Conservation (phyloP, 2,797 vertebrate species). For the Buphagus erythrorhynchus region DNA sequence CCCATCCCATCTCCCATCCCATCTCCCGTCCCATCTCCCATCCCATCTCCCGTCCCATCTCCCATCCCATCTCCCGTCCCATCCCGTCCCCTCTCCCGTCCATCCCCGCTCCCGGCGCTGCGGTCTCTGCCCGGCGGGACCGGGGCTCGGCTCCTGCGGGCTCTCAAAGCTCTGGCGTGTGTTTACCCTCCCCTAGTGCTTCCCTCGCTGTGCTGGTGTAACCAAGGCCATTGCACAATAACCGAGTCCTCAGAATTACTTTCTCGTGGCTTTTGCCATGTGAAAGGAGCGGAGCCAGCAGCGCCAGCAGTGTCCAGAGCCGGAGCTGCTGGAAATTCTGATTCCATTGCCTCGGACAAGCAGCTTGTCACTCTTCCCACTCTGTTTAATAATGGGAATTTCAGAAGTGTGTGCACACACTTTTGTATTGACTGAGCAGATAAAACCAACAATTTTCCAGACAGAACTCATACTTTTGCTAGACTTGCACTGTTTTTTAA, state of each 20-base stretch:
- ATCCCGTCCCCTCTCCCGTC: too few relatives aligned
- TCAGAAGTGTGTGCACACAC: fast-evolving
- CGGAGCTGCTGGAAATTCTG: not conserved
- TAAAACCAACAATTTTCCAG: not conserved
- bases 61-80: too few relatives aligned
- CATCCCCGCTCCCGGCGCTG: too few relatives aligned
- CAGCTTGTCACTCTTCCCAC: not conserved
- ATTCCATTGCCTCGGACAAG: not conserved
- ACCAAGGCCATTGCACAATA: not conserved
- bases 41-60: too few relatives aligned
- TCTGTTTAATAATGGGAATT: not conserved
- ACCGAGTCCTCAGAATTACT: not conserved
- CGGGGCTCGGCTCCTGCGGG: too few relatives aligned
- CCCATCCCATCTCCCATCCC: too few relatives aligned
- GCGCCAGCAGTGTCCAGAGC: not conserved
- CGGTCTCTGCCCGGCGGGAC: too few relatives aligned
- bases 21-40: too few relatives aligned
- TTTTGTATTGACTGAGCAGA: not conserved
- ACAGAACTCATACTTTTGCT: not conserved
- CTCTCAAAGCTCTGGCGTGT: too few relatives aligned
- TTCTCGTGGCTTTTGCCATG: not conserved
- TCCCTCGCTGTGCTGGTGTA: not conserved
- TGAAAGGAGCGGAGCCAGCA: not conserved
- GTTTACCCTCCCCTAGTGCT: not conserved
- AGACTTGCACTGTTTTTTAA: not conserved